Evolutionary conservation across 2,113 vertebrate species (phyloP), one percentile per base, ranked within the genome.

Genomic region (Synodontis membranacea): DNA sequence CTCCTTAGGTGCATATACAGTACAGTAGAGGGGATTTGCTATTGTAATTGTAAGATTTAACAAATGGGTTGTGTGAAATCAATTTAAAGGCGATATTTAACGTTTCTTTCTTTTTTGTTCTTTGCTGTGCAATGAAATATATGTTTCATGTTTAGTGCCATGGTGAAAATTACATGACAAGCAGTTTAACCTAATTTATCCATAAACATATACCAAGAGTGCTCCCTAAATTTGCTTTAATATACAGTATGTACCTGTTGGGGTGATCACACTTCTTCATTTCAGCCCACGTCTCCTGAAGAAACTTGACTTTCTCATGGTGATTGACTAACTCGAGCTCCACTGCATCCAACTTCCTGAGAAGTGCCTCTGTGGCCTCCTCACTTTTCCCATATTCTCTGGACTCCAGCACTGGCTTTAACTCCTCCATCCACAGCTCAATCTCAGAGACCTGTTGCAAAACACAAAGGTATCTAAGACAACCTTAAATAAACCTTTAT

Each of bases 351-450:
- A 97, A 93, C 87, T 88, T 95, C 85, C 94, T 91, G 50, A 97
- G 93, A 62, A 96, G 92, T 34, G 89, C 88, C 80, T 94, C 94
- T 0, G 95, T 95, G 54, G 91, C 92, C 91, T 97, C 96, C 80
- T 97, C 94, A 66, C 94, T 96, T 91, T 93, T 95, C 76, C 96
- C 96, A n/a, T 91, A 92, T 88, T 97, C 96, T 46, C 89, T 84
- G 0, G 85, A 92, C 84, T 96, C 94, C 83, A 97, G 91, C 68
- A 91, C 58, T 10, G 86, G 88, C 64, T 88, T 90, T 80, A 89
- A 94, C 82, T 97, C 96, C 60, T 94, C 91, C 91, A 97, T 88
- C 96, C 97, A 98, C 31, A 93, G 91, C 88, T 96, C 93, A 23
- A 96, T 93, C 84, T 98, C 97, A 44, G 95, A 93, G 34, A 97